These are phyloP conservation scores for Telmatherina bonti DNA, from an alignment of 2,797 vertebrate genomes.

Conservation along the genomic window DNA sequence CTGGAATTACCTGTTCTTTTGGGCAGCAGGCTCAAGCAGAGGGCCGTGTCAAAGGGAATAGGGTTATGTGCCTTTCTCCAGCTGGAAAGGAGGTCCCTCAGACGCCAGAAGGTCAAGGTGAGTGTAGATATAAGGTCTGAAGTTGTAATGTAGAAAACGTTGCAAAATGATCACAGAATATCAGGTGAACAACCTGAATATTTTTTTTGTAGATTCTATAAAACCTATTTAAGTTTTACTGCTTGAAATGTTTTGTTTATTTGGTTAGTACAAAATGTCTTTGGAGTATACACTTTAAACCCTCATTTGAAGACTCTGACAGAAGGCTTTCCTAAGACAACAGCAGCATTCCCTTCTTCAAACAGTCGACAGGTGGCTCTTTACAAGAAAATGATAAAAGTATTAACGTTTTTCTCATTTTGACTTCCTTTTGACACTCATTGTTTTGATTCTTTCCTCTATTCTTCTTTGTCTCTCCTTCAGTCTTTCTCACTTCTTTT, in stretches of 20 bases:
- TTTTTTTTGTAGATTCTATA: slow-evolving; percentile 18
- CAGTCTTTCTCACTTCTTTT: not conserved
- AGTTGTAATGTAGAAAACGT: not conserved
- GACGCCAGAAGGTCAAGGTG: slow-evolving; percentile 92
- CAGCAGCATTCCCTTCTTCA: slow-evolving; percentile 48
- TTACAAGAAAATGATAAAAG: slow-evolving; percentile 68
- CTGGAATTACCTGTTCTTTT: slow-evolving; percentile 91
- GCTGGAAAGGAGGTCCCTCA: slow-evolving; percentile 89
- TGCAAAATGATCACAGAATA: not conserved
- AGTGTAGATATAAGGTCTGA: slow-evolving; percentile 36
- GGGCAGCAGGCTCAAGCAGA: slow-evolving; percentile 90
- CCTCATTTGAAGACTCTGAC: slow-evolving; percentile 63
- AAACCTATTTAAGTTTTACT: slow-evolving; percentile 17
- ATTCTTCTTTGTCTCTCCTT: not conserved
- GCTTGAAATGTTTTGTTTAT: slow-evolving; percentile 38
- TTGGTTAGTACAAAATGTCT: slow-evolving; percentile 51
- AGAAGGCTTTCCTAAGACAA: slow-evolving; percentile 55
- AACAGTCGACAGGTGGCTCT: slow-evolving; percentile 69
- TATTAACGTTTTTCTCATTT: slow-evolving; percentile 52
- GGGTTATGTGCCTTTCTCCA: slow-evolving; percentile 91
- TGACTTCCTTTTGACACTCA: slow-evolving; percentile 45
- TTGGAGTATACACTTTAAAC: slow-evolving; percentile 58
- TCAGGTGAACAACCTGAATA: slow-evolving; percentile 13
- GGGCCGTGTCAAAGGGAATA: slow-evolving; percentile 90
- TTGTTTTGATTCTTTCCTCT: slow-evolving; percentile 44